Evolutionary conservation across 2,797 vertebrate genomes (phyloP), one percentile per base, ranked within the genome.

Genomic region (Taenioides sp.): DNA sequence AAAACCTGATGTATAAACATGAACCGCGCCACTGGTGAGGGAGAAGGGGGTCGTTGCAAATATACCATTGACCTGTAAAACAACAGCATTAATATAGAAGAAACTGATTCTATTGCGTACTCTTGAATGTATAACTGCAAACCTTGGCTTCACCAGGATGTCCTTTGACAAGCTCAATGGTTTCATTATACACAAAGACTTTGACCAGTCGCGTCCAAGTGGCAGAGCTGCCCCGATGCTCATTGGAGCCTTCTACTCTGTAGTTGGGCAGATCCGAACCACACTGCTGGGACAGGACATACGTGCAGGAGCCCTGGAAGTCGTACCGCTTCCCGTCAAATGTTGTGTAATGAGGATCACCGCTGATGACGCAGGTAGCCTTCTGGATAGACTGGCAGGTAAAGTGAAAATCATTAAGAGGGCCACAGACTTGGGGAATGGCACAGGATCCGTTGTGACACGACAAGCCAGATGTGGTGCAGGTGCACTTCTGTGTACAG

Each of bases 201-300:
- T 84, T 91, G 0, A 93, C 59, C 85, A 83, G 80, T 73, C 87
- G 65, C 89, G 59, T 84, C 92, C 81, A 5, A 96, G 92, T 20
- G 95, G 3, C 65, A 94, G 40, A 84, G 91, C 69, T 78, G 92
- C 0, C 89, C 0, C 84, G 62, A 72, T 93, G 72, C 37, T 90
- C 92, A 7, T 92, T 94, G 72, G 90, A 90, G 4, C 85, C 91
- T 25, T 93, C 92, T 2, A 93, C 82, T 11, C 91, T 84, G 14
- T 88, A 93, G 54, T 88, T 88, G 0, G 89, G 81, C 54, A 76
- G 50, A 0, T 0, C 69, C 18, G 0, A 1, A 1, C 68, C 59
- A 76, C 90, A 91, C 37, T 86, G 81, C 65, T 92, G 85, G 9
- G 93, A 90, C 85, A 95, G 65, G 87, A 89, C 4, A 83, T 90